Evolutionary conservation across 2,113 vertebrate genomes (phyloP), one percentile per base, ranked within the genome.

Genomic region (Picathartes gymnocephalus): DNA sequence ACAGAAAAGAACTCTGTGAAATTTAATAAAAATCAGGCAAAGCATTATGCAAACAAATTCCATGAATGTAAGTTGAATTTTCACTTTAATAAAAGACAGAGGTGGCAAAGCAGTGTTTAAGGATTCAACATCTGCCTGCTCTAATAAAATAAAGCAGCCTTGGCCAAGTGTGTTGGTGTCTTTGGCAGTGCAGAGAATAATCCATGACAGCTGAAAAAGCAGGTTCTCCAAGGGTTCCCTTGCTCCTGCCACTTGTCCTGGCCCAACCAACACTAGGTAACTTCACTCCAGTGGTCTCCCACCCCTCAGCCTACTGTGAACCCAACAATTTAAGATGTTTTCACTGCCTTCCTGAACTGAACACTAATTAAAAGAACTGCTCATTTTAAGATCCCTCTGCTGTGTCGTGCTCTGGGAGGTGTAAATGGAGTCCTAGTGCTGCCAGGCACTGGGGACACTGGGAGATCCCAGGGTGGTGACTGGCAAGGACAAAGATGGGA

Each of bases 1-100:
- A 86, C 76, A 86, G 65, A 88, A 82, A 47, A 86, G 30, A 85
- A 83, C 35, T 76, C 64, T 10, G n/a, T 79, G 68, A 86, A 72
- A 85, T 19, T 20, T n/a, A 56, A 50, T 33, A 62, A 62, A 86
- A 81, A 35, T 37, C 65, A 80, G 37, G 53, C 39, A 69, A 86
- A 71, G 20, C 35, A 85, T 27, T 53, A 88, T 2, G 5, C 21
- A 70, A 83, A 92, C 50, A 51, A 69, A 73, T 28, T 50, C 62
- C 31, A 58, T 6, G 2, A 93, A 57, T 3, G 0, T 13, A 58
- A 64, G 18, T 2, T 40, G 13, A 40, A 51, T 47, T 90, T 85
- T 77, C 70, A 76, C 60, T 48, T 74, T 42, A 48, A 4, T 10
- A 56, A 58, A 53, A 70, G 45, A 76, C 0, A 83, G 35, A 28